Evolutionary conservation across 2,113 vertebrate species (phyloP).

Genomic region (Microcebus lehilahytsara): DNA sequence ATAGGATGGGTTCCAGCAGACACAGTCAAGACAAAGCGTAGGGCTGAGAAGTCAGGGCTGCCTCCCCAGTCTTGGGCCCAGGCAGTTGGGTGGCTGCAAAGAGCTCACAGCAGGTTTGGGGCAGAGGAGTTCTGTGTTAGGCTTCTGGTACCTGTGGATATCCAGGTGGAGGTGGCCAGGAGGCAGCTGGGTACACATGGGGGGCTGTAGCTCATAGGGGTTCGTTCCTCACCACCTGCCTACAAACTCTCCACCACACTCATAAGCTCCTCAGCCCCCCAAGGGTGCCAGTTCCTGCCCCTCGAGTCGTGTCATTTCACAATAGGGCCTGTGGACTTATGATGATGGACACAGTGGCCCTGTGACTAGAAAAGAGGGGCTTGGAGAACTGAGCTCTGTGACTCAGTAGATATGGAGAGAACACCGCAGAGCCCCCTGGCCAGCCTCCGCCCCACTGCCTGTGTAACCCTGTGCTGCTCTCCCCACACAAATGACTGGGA

Average conservation of each 20-base stretch:
- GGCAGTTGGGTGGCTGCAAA: not conserved
- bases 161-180: not conserved
- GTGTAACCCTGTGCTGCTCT: not conserved
- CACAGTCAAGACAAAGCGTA: not conserved
- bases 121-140: not conserved
- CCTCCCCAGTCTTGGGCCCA: not conserved
- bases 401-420: not conserved
- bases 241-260: not conserved
- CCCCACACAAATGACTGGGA: not conserved
- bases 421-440: no score
- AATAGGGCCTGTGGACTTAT: not conserved
- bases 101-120: not conserved
- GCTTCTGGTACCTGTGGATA: not conserved
- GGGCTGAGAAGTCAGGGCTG: not conserved
- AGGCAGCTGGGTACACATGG: not conserved
- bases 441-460: not conserved
- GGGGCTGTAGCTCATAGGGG: not conserved
- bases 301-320: not conserved
- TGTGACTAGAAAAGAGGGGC: not conserved
- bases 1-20: not conserved
- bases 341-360: not conserved
- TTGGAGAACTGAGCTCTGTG: not conserved
- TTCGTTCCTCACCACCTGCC: not conserved
- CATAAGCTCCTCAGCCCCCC: not conserved
- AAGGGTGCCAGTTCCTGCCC: not conserved